Percentiles rank a stretch among this genome's conserved stretches.
Conservation (phyloP, 2,113 vertebrate species). For the Chloebia gouldiae region DNA sequence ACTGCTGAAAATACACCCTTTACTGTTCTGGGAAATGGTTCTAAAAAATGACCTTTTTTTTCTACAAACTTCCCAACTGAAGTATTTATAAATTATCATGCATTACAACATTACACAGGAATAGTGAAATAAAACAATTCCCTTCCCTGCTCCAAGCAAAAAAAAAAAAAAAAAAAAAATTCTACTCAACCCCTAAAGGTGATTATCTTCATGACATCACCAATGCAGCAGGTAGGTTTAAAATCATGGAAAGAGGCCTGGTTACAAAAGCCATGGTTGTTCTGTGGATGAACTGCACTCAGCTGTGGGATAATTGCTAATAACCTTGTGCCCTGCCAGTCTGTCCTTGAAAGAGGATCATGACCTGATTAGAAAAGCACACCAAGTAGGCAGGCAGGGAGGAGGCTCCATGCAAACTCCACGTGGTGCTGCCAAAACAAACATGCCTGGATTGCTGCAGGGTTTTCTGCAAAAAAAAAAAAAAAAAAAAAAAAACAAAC, state of each 20-base stretch:
- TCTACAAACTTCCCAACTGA: background rate
- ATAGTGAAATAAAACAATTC: background rate
- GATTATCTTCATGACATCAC: background rate
- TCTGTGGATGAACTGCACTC: background rate
- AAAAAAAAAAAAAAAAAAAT: background rate
- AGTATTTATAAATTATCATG: background rate
- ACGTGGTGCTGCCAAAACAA: background rate
- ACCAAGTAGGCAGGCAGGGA: background rate
- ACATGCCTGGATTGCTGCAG: background rate
- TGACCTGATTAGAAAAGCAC: background rate
- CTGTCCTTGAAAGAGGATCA: background rate
- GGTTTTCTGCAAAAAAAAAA: background rate
- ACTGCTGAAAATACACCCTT: background rate
- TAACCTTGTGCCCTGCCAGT: background rate
- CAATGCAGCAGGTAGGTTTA: background rate
- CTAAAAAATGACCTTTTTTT: background rate
- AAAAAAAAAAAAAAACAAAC: no score
- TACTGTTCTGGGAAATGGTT: background rate
- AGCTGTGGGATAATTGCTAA: background rate
- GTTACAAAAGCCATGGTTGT: background rate
- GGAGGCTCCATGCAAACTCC: background rate
- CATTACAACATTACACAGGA: background rate
- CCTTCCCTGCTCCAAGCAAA: background rate
- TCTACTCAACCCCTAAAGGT: background rate
- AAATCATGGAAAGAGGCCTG: background rate